Evolutionary conservation across 1,140 invertebrate species (phyloP).

Genomic region (Conus ventricosus): DNA sequence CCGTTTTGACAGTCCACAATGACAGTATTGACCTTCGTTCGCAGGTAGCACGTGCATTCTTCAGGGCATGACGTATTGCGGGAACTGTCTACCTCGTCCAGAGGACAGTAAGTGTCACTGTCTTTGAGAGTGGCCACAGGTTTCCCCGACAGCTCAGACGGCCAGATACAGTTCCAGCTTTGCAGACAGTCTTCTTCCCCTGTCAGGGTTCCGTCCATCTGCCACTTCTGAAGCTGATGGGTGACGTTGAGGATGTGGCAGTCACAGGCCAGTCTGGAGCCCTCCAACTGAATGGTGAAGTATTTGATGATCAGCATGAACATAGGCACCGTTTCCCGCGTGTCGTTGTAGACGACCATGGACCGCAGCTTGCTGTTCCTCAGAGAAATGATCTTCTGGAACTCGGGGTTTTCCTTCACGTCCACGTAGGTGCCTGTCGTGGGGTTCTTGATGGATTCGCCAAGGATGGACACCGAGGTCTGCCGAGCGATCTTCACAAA

Average conservation of each 20-base stretch:
- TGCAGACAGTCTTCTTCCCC: constrained; percentile 55
- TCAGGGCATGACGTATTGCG: constrained; percentile 45
- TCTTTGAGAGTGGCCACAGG: constrained; percentile 40
- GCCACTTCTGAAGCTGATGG: constrained; percentile 39
- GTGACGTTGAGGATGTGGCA: constrained; percentile 56
- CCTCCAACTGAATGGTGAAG: constrained; percentile 50
- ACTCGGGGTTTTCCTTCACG: constrained; percentile 23
- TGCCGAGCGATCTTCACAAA: constrained; percentile 38
- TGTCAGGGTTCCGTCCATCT: constrained; percentile 23
- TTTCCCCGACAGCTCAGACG: constrained; percentile 45
- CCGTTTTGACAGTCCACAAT: constrained; percentile 57
- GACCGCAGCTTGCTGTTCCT: constrained; percentile 41
- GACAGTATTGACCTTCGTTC: constrained; percentile 42
- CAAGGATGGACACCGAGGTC: constrained; percentile 29
- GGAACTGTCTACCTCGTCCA: background rate
- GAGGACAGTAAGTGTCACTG: constrained; percentile 55
- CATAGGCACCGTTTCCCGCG: constrained; percentile 26
- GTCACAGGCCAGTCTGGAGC: constrained; percentile 52
- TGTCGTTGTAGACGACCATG: constrained; percentile 32
- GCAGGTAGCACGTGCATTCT: constrained; percentile 51
- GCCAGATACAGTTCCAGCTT: constrained; percentile 54
- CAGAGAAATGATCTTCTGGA: constrained; percentile 46
- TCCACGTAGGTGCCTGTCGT: constrained; percentile 39
- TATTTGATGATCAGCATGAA: constrained; percentile 44
- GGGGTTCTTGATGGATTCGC: constrained; percentile 44